Evolutionary conservation across 2,113 vertebrate genomes (phyloP), one percentile per base, ranked within the genome.

Genomic region (Diadophis punctatus): DNA sequence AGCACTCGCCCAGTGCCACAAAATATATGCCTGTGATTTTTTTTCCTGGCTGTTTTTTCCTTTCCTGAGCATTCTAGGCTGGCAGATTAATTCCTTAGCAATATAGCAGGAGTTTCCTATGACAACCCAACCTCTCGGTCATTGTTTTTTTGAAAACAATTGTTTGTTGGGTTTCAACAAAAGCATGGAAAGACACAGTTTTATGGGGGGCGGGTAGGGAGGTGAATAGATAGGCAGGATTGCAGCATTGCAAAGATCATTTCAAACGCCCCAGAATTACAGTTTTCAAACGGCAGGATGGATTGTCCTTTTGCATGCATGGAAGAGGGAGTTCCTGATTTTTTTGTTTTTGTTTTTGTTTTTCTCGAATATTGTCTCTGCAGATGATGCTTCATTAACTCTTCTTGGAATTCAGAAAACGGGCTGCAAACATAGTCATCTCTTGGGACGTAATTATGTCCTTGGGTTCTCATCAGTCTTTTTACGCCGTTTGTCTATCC

Each of bases 401-500:
- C 16, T 86, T 95, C 91, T 18, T 90, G 0, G 52, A 46, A 43
- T 0, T 43, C 74, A 23, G 43, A 94, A n/a, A 95, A 22, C 1
- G 86, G n/a, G 11, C 20, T 92, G 92, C 52, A 94, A 27, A 52
- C 30, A n/a, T 89, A 55, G 43, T 30, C 18, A 84, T 56, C 87
- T 87, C 89, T 93, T 85, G 60, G 8, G 23, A 91, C 3, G 0
- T 5, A 48, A 91, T 88, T 94, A 94, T 25, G 58, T 91, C 58
- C 10, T 3, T 89, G 55, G 1, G 1, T 8, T 93, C 91, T 89
- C 91, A 84, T 89, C 63, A 55, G 60, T 80, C 91, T 88, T 88
- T 55, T 51, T 80, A 25, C 49, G 56, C 56, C 18, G 23, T 93
- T 88, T 91, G 85, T 80, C 90, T 80, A 88, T 94, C 93, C 94